These are phyloP conservation scores for Danaus melanippus DNA, from an alignment of 1,140 invertebrate genomes.

Conservation along the genomic window DNA sequence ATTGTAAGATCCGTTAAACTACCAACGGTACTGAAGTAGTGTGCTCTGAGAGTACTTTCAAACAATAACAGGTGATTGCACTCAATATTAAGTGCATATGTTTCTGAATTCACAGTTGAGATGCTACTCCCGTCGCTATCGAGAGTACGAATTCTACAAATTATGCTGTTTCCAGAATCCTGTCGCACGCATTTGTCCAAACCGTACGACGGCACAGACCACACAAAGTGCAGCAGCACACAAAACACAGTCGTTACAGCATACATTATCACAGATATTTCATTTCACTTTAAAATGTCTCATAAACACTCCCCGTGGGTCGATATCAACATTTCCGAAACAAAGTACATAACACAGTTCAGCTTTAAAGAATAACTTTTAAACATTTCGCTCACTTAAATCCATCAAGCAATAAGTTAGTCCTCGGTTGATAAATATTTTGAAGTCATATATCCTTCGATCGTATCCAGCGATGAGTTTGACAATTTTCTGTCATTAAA, in stretches of 20 bases:
- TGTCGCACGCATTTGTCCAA: conserved; percentile 57
- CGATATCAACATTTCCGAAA: conserved; percentile 72
- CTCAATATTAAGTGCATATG: conserved; percentile 78
- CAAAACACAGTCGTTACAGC: conserved; percentile 48
- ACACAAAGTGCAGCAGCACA: conserved; percentile 53
- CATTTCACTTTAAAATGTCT: conserved; percentile 66
- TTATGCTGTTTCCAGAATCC: conserved; percentile 71
- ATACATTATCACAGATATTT: conserved; percentile 69
- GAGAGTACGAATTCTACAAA: conserved; percentile 80
- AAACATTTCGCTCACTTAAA: conserved; percentile 59
- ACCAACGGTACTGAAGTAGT: conserved; percentile 81
- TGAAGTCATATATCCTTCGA: conserved; percentile 32
- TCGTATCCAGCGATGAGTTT: conserved; percentile 34
- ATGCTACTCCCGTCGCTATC: conserved; percentile 78
- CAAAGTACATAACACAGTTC: conserved; percentile 61
- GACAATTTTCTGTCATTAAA: conserved; percentile 58
- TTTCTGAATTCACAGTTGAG: conserved; percentile 75
- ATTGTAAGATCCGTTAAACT: conserved; percentile 82
- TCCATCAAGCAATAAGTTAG: conserved; percentile 33
- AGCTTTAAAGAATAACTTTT: conserved; percentile 58
- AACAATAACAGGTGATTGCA: conserved; percentile 86
- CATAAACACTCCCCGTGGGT: conserved; percentile 70
- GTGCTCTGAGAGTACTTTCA: conserved; percentile 82
- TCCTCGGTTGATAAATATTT: conserved; percentile 23
- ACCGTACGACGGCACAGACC: conserved; percentile 46